phyloP scores from a whole-genome alignment of 2,888 invertebrate species.

The Scelioninae gen. 1 region DNA sequence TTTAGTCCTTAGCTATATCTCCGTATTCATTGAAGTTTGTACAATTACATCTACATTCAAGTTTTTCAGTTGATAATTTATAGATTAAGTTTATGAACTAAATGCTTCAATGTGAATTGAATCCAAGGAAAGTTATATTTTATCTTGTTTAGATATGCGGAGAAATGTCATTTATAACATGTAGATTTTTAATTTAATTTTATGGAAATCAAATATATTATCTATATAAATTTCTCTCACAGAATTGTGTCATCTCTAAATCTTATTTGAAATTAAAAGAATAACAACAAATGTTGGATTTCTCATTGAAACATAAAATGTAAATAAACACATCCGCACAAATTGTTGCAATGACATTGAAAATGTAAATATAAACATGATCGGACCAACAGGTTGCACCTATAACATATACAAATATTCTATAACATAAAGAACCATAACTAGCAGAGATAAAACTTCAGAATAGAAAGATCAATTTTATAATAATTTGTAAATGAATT shows the following conservation, averaged over 20 bases:
- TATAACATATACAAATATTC: too few relatives aligned
- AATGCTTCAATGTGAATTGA: constrained; percentile 6
- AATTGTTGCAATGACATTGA: too few relatives aligned
- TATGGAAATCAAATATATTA: background rate
- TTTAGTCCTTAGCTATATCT: background rate
- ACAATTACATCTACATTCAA: constrained; percentile 26
- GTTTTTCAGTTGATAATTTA: constrained; percentile 39
- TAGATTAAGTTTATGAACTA: constrained; percentile 32
- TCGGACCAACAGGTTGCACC: too few relatives aligned
- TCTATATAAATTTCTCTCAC: background rate
- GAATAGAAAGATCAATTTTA: too few relatives aligned
- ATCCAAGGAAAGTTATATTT: background rate
- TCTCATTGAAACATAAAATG: too few relatives aligned
- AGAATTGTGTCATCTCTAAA: background rate
- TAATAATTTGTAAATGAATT: too few relatives aligned
- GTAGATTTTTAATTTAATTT: background rate
- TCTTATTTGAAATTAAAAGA: too few relatives aligned
- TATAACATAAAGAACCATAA: too few relatives aligned
- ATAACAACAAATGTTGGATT: too few relatives aligned
- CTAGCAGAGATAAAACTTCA: too few relatives aligned
- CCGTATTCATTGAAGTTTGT: constrained; percentile 32
- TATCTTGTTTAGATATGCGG: background rate
- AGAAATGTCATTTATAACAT: background rate
- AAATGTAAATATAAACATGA: too few relatives aligned
- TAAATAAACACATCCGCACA: too few relatives aligned